Conservation (phyloP, 2,888 invertebrate species). For the Molanna angustata region DNA sequence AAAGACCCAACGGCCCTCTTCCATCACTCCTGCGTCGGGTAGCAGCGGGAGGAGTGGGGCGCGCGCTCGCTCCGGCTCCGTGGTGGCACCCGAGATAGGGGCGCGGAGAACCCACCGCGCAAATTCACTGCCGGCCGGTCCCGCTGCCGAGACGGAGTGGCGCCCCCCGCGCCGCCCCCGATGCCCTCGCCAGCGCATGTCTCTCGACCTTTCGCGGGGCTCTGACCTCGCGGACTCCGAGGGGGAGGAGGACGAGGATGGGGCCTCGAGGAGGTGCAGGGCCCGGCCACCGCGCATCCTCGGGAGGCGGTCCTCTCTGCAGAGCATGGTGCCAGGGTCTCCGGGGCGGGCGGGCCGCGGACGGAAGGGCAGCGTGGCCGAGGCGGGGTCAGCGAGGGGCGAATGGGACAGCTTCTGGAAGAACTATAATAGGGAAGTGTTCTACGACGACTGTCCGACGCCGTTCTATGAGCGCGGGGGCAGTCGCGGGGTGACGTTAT, state of each 20-base stretch:
- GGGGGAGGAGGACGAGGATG: constrained; percentile 16
- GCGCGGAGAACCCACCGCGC: too few relatives aligned
- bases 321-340: constrained; percentile 26
- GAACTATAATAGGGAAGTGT: constrained; percentile 29
- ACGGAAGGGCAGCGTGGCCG: constrained; percentile 12
- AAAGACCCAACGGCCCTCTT: too few relatives aligned
- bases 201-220: constrained; percentile 25
- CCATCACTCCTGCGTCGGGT: too few relatives aligned
- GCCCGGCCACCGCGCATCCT: constrained; percentile 11
- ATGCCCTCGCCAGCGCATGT: constrained; percentile 27
- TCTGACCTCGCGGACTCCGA: constrained; percentile 31
- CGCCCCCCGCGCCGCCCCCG: too few relatives aligned
- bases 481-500: too few relatives aligned
- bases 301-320: constrained; percentile 26
- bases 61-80: too few relatives aligned
- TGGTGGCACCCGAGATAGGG: too few relatives aligned
- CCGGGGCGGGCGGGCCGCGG: constrained; percentile 16
- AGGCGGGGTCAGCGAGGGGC: constrained; percentile 24
- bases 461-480: constrained; percentile 30
- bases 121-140: too few relatives aligned
- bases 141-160: too few relatives aligned
- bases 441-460: constrained; percentile 33
- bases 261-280: constrained; percentile 16
- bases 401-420: constrained; percentile 32
- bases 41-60: too few relatives aligned